phyloP scores from a whole-genome alignment of 2,888 invertebrate genomes.

The Thymelicus lineola region DNA sequence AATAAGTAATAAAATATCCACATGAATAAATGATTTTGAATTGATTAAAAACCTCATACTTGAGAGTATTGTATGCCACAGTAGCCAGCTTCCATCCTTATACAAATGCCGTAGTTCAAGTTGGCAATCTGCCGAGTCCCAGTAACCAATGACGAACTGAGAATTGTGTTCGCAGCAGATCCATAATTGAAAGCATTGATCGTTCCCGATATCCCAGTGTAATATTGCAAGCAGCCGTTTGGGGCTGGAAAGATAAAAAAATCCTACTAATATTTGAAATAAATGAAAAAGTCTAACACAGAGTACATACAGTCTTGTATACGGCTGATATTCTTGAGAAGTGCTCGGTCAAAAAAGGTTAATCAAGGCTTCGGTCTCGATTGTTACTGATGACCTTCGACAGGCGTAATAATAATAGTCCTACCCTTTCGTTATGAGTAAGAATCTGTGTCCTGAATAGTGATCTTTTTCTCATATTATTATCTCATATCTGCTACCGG shows the following conservation, averaged over 20 bases:
- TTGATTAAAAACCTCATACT: slow-evolving; percentile 49
- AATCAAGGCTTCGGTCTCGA: no score
- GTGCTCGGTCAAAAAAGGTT: no score
- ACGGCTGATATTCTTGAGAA: not conserved
- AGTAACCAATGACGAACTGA: slow-evolving; percentile 81
- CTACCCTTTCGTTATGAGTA: no score
- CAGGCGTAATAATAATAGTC: no score
- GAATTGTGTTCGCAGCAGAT: slow-evolving; percentile 83
- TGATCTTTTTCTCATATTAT: no score
- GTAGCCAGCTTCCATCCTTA: slow-evolving; percentile 89
- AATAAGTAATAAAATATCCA: no score
- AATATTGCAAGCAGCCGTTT: slow-evolving; percentile 91
- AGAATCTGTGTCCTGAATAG: no score
- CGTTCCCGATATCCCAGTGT: slow-evolving; percentile 85
- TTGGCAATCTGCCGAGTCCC: slow-evolving; percentile 90
- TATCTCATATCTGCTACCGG: no score
- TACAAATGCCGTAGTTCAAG: slow-evolving; percentile 91
- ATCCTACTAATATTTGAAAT: not conserved
- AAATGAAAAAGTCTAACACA: not conserved
- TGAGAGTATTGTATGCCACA: slow-evolving; percentile 90
- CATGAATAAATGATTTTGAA: no score
- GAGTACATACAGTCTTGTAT: no score
- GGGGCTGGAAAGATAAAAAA: slow-evolving; percentile 84
- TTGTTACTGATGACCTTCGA: no score
- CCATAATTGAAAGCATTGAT: slow-evolving; percentile 92